Conservation (phyloP, 2,888 invertebrate species). For the Merodon equestris region DNA sequence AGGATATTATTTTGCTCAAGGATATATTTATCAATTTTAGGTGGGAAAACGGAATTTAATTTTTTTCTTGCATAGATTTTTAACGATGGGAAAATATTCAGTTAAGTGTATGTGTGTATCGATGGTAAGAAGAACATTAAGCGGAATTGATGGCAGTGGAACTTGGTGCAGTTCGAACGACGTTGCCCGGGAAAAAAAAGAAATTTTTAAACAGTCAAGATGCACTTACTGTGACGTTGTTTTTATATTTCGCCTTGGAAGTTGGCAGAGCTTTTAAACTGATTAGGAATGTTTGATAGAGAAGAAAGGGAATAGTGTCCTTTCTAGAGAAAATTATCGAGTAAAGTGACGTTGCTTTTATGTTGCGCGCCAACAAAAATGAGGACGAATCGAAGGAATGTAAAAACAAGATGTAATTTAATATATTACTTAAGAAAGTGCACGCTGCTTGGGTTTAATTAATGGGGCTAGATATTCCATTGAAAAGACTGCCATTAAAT, state of each 20-base stretch:
- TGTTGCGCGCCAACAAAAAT: too few relatives aligned
- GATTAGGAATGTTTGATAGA: slow-evolving; percentile 10
- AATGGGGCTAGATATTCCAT: too few relatives aligned
- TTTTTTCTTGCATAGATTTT: neutral
- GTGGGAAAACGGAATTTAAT: neutral
- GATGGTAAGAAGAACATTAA: too few relatives aligned
- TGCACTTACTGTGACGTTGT: slow-evolving; percentile 12
- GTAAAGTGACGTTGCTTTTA: neutral
- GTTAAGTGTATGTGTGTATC: too few relatives aligned
- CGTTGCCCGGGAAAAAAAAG: neutral
- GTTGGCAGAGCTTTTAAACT: slow-evolving; percentile 25
- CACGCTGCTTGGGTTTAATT: neutral
- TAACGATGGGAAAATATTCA: too few relatives aligned
- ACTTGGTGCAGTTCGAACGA: too few relatives aligned
- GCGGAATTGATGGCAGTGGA: too few relatives aligned
- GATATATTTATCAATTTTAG: neutral
- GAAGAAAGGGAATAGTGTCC: too few relatives aligned
- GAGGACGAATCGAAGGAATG: too few relatives aligned
- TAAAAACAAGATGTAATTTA: too few relatives aligned
- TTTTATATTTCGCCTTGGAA: neutral
- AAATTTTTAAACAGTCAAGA: slow-evolving; percentile 22
- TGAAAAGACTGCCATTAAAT: too few relatives aligned
- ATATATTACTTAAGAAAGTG: too few relatives aligned
- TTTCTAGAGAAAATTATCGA: slow-evolving; percentile 27
- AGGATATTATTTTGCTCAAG: neutral